Base-by-base conservation (phyloP, 2,888 invertebrate genomes). In the Griposia aprilina region DNA sequence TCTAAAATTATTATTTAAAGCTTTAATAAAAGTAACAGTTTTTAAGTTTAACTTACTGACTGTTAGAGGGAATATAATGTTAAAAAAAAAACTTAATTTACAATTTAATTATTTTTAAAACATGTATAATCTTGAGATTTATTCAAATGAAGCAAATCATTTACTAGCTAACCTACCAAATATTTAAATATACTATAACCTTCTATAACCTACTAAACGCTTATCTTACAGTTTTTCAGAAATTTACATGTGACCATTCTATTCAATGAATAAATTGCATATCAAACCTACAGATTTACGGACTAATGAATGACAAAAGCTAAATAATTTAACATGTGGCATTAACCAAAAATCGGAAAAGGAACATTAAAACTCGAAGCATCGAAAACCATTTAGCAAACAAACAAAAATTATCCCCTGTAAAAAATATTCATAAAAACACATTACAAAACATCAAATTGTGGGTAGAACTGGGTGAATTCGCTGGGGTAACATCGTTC, bases 401-500 rank as follows among this genome's bases (percentile, higher is more conserved):
- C 36, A 69, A 74, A 78, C 82, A 78, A 88, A 86, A 86, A 83
- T 81, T 62, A 81, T 65, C 36, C 69, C 79, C 76, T 78, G 81
- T 87, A 89, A 90, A 90, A 91, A 89, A 90, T 88, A 92, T 91
- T 87, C 88, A 88, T 84, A 83, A 90, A 86, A 90, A 89, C 90
- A 90, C 90, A 87, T 88, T 88, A 90, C 89, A 90, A 87, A 92
- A 90, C 92, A 94, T 93, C 91, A 93, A 93, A 94, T 92, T 92
- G 91, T 90, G 90, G 90, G 90, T 91, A 91, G 89, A 94, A 93
- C 93, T 92, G 92, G 91, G 91, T 92, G 93, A 95, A 96, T 94
- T 91, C 96, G 87, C 96, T 86, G 87, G 96, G 96, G 96, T 90
- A 93, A 94, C 96, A 96, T 96, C 96, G 93, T 93, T 96, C 96